Evolutionary conservation across 2,113 vertebrate species (phyloP).

Genomic region (Oceanodroma tethys): DNA sequence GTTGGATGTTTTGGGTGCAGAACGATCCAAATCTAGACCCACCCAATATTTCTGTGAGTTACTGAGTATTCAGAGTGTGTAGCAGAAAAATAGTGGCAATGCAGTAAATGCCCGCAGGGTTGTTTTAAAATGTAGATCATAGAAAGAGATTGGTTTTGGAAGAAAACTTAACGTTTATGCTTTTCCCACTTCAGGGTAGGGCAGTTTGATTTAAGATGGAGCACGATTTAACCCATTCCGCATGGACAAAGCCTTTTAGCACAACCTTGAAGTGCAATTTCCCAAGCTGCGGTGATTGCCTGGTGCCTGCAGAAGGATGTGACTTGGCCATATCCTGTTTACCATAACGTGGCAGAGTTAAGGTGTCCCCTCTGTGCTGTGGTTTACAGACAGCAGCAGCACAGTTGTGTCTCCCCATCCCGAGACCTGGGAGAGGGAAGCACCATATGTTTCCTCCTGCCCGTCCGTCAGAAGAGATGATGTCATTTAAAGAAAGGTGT

Average conservation of each 20-base stretch:
- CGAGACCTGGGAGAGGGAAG: neutral
- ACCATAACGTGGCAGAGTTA: neutral
- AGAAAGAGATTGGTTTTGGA: neutral
- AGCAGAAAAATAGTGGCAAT: neutral
- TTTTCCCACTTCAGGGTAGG: neutral
- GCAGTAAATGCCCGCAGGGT: neutral
- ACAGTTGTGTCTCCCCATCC: neutral
- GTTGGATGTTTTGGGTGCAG: neutral
- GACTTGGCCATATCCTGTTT: slow-evolving; percentile 43
- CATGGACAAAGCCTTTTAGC: neutral
- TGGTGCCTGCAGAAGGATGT: slow-evolving; percentile 14
- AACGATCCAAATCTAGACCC: neutral
- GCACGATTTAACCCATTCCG: neutral
- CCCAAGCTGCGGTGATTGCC: neutral
- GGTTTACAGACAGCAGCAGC: neutral
- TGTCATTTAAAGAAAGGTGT: slow-evolving; percentile 42
- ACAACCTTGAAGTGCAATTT: neutral
- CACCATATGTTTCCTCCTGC: neutral
- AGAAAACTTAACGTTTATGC: neutral
- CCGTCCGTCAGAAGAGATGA: neutral
- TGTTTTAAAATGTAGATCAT: neutral
- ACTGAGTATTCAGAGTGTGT: accelerated
- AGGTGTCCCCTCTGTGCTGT: neutral
- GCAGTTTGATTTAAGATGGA: neutral
- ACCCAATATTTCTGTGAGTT: neutral